Conservation (phyloP, 1,140 invertebrate genomes). For the Brachionus manjavacas region DNA sequence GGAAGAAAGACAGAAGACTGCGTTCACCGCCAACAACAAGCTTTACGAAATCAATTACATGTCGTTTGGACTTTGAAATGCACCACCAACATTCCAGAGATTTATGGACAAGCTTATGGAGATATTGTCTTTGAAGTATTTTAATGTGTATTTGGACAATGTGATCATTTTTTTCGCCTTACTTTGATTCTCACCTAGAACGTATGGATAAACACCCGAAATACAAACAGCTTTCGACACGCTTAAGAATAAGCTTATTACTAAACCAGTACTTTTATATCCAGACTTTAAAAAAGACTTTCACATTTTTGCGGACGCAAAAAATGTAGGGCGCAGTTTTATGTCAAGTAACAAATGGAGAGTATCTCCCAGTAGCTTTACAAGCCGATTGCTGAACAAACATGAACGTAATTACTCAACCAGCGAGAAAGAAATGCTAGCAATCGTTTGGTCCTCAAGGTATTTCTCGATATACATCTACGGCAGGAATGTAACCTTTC, state of each 20-base stretch:
- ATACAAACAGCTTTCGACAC: constrained; percentile 41
- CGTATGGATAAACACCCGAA: constrained; percentile 5
- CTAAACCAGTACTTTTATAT: constrained; percentile 41
- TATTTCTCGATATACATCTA: constrained; percentile 46
- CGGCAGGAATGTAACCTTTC: constrained; percentile 44
- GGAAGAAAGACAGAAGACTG: constrained; percentile 25
- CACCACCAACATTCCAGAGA: constrained; percentile 50
- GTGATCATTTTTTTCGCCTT: not conserved
- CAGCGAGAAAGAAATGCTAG: constrained; percentile 46
- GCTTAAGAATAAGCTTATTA: constrained; percentile 31
- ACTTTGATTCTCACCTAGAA: not conserved
- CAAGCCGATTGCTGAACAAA: constrained; percentile 42
- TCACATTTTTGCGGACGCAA: constrained; percentile 46
- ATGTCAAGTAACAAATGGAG: constrained; percentile 46
- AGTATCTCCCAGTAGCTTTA: constrained; percentile 46
- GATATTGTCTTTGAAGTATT: constrained; percentile 17
- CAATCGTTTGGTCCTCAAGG: constrained; percentile 45
- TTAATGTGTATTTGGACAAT: constrained; percentile 18
- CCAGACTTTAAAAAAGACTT: constrained; percentile 14
- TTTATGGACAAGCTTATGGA: constrained; percentile 48
- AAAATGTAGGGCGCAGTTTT: constrained; percentile 42
- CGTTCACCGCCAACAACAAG: not conserved
- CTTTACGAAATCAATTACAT: constrained; percentile 38
- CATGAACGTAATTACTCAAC: constrained; percentile 46
- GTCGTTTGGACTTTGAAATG: constrained; percentile 45